Evolutionary conservation across 2,888 invertebrate species (phyloP).

Genomic region (Apoderus coryli): DNA sequence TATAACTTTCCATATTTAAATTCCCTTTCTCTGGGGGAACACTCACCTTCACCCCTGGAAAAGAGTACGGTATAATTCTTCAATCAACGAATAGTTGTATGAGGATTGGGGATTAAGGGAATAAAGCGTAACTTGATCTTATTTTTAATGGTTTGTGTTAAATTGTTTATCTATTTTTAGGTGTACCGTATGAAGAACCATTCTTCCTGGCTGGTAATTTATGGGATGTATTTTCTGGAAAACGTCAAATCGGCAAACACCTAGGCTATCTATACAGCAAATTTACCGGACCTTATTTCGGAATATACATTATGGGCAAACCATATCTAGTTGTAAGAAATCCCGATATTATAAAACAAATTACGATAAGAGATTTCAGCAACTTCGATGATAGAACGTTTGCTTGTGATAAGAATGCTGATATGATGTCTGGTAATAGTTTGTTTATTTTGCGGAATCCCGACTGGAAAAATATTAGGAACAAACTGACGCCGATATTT

Average conservation of each 20-base stretch:
- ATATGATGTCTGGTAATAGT: constrained; percentile 32
- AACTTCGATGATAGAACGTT: constrained; percentile 36
- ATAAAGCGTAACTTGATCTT: no score
- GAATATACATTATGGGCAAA: constrained; percentile 35
- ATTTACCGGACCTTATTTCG: constrained; percentile 28
- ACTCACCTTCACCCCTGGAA: no score
- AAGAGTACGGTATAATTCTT: no score
- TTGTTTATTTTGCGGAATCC: constrained; percentile 34
- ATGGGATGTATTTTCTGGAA: constrained; percentile 22
- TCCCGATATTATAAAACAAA: constrained; percentile 33
- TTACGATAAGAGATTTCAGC: constrained; percentile 34
- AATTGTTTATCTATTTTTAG: no score
- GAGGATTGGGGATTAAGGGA: no score
- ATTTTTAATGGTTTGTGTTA: no score
- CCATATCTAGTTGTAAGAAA: constrained; percentile 34
- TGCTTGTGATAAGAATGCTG: constrained; percentile 32
- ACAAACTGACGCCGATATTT: constrained; percentile 38
- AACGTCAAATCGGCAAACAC: constrained; percentile 27
- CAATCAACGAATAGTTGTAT: no score
- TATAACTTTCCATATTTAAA: no score
- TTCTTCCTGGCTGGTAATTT: constrained; percentile 21
- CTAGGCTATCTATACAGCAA: constrained; percentile 27
- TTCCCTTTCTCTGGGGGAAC: no score
- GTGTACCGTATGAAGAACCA: constrained; percentile 21
- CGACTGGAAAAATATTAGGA: constrained; percentile 37